These are phyloP conservation scores for Aphodius granarius DNA, from an alignment of 2,888 invertebrate genomes.

Conservation along the genomic window DNA sequence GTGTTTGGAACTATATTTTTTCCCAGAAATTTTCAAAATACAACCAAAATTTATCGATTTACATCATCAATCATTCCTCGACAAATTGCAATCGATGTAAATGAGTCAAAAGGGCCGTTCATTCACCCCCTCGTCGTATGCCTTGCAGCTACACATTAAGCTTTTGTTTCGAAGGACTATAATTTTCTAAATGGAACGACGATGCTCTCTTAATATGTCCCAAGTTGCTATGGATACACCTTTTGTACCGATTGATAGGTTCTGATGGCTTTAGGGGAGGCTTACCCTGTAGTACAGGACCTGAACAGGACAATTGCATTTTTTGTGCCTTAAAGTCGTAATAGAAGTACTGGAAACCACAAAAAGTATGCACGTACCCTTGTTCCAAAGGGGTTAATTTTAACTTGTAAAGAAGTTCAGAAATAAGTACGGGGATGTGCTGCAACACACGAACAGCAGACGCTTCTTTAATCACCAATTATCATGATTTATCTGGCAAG, in stretches of 20 bases:
- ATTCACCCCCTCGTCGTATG: neutral
- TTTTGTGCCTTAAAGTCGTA: neutral
- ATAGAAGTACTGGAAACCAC: no score
- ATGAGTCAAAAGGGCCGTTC: neutral
- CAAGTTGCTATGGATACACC: neutral
- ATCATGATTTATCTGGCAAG: slow-evolving; percentile 10
- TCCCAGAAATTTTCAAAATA: no score
- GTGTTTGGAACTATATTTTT: no score
- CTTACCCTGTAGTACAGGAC: neutral
- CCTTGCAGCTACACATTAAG: neutral
- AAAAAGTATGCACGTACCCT: no score
- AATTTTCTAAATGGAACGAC: neutral
- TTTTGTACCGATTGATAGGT: neutral
- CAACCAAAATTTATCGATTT: no score
- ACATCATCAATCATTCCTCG: neutral
- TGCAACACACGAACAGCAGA: neutral
- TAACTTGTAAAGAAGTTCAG: neutral
- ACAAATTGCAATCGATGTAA: neutral
- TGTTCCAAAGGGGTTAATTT: neutral
- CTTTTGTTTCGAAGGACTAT: neutral
- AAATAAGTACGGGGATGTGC: neutral
- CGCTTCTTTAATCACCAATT: slow-evolving; percentile 11
- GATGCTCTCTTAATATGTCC: neutral
- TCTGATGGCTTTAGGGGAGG: neutral
- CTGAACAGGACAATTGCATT: neutral